Percentiles rank a stretch among this genome's conserved stretches.
Conservation (phyloP, 2,888 invertebrate species). For the Drosophila limbata region DNA sequence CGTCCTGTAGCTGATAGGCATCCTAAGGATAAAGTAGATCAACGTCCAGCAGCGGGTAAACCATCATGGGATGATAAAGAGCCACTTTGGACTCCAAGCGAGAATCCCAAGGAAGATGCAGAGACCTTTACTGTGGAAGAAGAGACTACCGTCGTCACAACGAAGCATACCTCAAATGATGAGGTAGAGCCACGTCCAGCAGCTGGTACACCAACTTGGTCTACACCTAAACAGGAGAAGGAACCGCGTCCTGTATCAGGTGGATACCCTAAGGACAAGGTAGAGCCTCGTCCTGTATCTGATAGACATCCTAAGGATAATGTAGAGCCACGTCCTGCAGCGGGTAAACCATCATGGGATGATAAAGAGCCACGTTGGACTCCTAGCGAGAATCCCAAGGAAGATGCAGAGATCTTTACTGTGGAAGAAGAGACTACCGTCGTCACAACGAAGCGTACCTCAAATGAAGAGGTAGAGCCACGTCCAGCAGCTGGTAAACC, state of each 20-base stretch:
- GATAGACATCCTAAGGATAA: slow-evolving; percentile 19
- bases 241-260: neutral
- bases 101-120: slow-evolving; percentile 12
- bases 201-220: slow-evolving; percentile 5
- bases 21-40: neutral
- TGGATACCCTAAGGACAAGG: neutral
- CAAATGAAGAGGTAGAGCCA: slow-evolving; percentile 3
- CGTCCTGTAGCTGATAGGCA: neutral
- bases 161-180: slow-evolving; percentile 2
- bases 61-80: slow-evolving; percentile 23
- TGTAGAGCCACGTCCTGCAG: slow-evolving; percentile 5
- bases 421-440: neutral
- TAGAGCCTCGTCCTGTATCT: slow-evolving; percentile 20
- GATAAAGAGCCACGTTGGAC: slow-evolving; percentile 24
- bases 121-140: slow-evolving; percentile 10
- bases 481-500: slow-evolving; percentile 8
- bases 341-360: slow-evolving; percentile 11
- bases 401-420: slow-evolving; percentile 11
- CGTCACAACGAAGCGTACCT: neutral
- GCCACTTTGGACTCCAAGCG: slow-evolving; percentile 9
- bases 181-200: neutral
- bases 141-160: neutral
- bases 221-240: slow-evolving; percentile 5
- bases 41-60: slow-evolving; percentile 7
- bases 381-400: neutral